Evolutionary conservation across 2,797 vertebrate species (phyloP).

Genomic region (Anguilla anguilla): DNA sequence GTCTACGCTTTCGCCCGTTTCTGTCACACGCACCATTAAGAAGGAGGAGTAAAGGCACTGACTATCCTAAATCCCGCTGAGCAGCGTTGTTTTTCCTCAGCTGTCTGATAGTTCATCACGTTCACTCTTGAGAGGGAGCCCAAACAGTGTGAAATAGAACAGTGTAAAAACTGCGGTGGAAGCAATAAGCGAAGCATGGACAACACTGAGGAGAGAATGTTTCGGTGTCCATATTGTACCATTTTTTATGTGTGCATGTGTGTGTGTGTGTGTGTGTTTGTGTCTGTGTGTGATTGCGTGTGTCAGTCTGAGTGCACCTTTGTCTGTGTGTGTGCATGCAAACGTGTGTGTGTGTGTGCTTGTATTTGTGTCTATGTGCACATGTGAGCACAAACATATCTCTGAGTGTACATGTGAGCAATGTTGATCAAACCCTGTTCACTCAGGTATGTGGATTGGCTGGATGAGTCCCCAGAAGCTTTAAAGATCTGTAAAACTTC

Average conservation of each 20-base stretch:
- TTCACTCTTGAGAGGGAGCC: neutral
- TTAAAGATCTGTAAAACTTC: neutral
- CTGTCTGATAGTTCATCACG: neutral
- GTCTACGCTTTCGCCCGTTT: neutral
- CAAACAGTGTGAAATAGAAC: neutral
- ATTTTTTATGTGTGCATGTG: neutral
- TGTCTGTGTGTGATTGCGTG: neutral
- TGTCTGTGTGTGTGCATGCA: neutral
- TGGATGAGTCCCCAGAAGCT: neutral
- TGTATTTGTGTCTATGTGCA: neutral
- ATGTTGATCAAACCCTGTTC: neutral
- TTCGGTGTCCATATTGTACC: neutral
- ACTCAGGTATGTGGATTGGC: neutral
- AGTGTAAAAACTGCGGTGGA: neutral
- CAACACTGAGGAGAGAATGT: neutral
- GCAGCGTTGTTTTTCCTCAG: neutral
- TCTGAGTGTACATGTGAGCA: neutral
- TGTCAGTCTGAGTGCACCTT: neutral
- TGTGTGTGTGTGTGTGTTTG: neutral
- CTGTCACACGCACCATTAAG: neutral
- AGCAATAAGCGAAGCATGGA: neutral
- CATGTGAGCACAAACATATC: neutral
- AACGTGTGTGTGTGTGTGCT: neutral
- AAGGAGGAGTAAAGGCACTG: neutral
- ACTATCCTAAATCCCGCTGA: neutral